phyloP scores from a whole-genome alignment of 35 echinoderm and acorn worm genomes.

The Ptychodera flava region DNA sequence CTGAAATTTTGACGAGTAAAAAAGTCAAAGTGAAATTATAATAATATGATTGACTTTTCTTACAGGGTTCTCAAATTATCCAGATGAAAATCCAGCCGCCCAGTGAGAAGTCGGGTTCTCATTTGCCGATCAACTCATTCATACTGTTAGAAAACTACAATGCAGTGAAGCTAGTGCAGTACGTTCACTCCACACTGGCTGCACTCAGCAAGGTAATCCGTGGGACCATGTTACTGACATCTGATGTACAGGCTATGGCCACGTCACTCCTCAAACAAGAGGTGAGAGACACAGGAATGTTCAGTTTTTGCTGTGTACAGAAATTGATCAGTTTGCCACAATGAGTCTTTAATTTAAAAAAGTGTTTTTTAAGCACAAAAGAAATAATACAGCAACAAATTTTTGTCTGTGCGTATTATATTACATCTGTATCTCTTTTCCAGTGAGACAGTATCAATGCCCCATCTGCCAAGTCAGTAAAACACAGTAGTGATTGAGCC shows the following conservation, averaged over 20 bases:
- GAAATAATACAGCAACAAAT: background rate
- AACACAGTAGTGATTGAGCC: too few species aligned
- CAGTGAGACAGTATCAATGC: too few species aligned
- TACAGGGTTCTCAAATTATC: constrained; percentile 64
- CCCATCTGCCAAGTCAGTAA: too few species aligned
- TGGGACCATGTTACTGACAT: constrained; percentile 75
- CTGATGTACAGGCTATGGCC: constrained; percentile 82
- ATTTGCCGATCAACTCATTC: constrained; percentile 69
- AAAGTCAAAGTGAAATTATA: too few species aligned
- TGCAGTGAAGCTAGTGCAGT: constrained; percentile 86
- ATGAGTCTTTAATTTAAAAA: background rate
- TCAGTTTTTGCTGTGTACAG: background rate
- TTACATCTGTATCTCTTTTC: too few species aligned
- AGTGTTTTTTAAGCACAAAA: background rate
- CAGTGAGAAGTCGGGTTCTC: constrained; percentile 64
- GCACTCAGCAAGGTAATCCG: constrained; percentile 93
- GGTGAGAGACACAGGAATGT: too few species aligned
- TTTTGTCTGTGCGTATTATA: background rate
- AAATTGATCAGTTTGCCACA: background rate
- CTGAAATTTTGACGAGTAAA: too few species aligned
- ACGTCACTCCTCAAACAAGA: constrained; percentile 74
- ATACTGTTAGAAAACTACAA: constrained; percentile 89
- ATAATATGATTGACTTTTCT: too few species aligned
- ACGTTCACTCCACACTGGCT: constrained; percentile 88
- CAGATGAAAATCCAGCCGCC: constrained; percentile 74